A percentile compares a stretch with the other conserved stretches of the same genome.
These are phyloP conservation scores for Tinea pellionella DNA, from an alignment of 2,888 invertebrate species.

Conservation along the genomic window DNA sequence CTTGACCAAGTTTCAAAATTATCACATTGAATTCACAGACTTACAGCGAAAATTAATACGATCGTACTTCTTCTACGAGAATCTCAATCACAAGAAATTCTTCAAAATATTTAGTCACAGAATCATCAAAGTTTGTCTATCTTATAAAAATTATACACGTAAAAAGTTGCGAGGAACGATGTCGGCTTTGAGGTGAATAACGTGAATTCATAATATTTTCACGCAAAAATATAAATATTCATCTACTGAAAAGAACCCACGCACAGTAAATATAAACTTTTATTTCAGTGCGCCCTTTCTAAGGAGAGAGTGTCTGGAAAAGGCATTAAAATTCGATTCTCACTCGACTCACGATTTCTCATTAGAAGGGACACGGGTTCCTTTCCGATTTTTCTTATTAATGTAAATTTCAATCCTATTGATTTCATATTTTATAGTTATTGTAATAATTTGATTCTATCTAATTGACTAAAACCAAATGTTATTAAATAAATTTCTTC, in stretches of 20 bases:
- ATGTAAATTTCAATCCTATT: slow-evolving; percentile 56
- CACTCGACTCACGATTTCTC: slow-evolving; percentile 63
- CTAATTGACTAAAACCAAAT: no score
- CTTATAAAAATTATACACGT: slow-evolving; percentile 40
- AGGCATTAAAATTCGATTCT: slow-evolving; percentile 62
- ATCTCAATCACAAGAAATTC: not conserved
- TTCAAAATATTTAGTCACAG: not conserved
- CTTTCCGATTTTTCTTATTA: slow-evolving; percentile 49
- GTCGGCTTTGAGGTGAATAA: slow-evolving; percentile 50
- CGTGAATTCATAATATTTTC: slow-evolving; percentile 26
- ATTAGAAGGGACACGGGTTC: slow-evolving; percentile 55
- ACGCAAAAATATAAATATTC: slow-evolving; percentile 54
- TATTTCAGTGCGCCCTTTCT: slow-evolving; percentile 58
- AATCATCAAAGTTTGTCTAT: slow-evolving; percentile 35
- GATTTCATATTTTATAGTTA: slow-evolving; percentile 46
- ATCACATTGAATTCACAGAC: no score
- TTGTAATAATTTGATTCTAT: no score
- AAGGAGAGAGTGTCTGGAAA: slow-evolving; percentile 38
- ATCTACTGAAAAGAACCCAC: slow-evolving; percentile 47
- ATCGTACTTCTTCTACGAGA: not conserved
- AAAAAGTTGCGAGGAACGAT: slow-evolving; percentile 25
- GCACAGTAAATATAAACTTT: slow-evolving; percentile 67
- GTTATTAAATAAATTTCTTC: no score
- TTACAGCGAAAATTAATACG: not conserved
- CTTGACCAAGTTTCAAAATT: not conserved